Conservation (phyloP, 2,888 invertebrate species). For the Aspidiotus rigidus region DNA sequence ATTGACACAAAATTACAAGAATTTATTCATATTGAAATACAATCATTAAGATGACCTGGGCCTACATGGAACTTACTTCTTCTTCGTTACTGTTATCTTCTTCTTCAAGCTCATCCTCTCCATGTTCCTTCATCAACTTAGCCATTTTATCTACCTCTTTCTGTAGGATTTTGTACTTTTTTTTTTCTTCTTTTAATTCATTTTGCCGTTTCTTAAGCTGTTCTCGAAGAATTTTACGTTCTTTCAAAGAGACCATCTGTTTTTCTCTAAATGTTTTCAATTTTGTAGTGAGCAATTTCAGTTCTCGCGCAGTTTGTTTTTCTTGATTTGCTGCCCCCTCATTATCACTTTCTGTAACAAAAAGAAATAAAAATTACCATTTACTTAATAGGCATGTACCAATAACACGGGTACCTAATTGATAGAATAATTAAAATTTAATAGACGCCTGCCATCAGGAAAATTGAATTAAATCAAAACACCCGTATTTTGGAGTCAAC, state of each 20-base stretch:
- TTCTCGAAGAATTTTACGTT: constrained; percentile 65
- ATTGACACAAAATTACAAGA: constrained; percentile 5
- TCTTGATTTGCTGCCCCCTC: constrained; percentile 52
- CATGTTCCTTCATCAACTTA: constrained; percentile 70
- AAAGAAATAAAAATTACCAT: no score
- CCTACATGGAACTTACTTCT: constrained; percentile 40
- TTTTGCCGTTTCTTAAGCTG: constrained; percentile 72
- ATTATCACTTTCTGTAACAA: constrained; percentile 40
- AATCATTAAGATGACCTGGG: not conserved
- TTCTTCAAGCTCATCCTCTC: constrained; percentile 60
- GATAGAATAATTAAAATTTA: no score
- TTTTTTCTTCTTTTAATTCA: constrained; percentile 67
- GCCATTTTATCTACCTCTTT: constrained; percentile 89
- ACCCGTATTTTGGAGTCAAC: no score
- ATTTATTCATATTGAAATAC: not conserved
- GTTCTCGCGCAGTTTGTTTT: constrained; percentile 50
- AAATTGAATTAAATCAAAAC: no score
- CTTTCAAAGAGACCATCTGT: constrained; percentile 63
- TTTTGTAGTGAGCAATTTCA: constrained; percentile 54
- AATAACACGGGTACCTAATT: no score
- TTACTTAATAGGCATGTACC: no score
- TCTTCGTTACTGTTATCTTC: constrained; percentile 54
- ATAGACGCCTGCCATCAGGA: no score
- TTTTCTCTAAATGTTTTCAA: constrained; percentile 51
- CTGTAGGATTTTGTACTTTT: constrained; percentile 70